phyloP scores from a whole-genome alignment of 2,113 vertebrate species.

The Sinocyclocheilus anophthalmus region DNA sequence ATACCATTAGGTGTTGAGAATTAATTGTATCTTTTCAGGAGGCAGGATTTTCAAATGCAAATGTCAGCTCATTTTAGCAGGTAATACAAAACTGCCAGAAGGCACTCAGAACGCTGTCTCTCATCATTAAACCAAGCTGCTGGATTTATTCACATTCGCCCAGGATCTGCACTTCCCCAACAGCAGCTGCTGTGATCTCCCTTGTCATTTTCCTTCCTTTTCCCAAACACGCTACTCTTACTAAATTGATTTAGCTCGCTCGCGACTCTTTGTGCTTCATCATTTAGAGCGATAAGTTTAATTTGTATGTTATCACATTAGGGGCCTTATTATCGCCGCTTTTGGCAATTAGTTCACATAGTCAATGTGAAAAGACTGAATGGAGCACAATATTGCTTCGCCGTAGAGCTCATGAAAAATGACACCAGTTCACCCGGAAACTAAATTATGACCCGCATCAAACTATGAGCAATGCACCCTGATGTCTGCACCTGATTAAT shows the following conservation, averaged over 20 bases:
- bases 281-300: constrained; percentile 50
- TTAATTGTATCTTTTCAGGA: constrained; percentile 60
- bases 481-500: constrained; percentile 21
- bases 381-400: constrained; percentile 9
- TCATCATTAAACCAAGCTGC: constrained; percentile 56
- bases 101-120: constrained; percentile 53
- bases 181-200: constrained; percentile 33
- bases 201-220: constrained; percentile 50
- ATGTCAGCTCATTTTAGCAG: constrained; percentile 63
- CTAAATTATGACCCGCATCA: constrained; percentile 15
- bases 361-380: constrained; percentile 19
- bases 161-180: constrained; percentile 35
- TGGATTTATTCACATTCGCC: constrained; percentile 43
- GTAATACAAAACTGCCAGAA: constrained; percentile 60
- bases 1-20: constrained; percentile 57
- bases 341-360: constrained; percentile 46
- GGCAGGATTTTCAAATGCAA: constrained; percentile 58
- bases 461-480: constrained; percentile 9
- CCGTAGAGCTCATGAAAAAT: background rate
- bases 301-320: constrained; percentile 52
- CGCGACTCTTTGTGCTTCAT: constrained; percentile 38
- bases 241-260: constrained; percentile 45
- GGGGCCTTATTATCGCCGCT: constrained; percentile 41
- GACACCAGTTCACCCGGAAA: background rate
- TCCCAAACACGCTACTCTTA: constrained; percentile 46